phyloP scores from a whole-genome alignment of 2,113 vertebrate genomes.

The Pyrgilauda ruficollis region DNA sequence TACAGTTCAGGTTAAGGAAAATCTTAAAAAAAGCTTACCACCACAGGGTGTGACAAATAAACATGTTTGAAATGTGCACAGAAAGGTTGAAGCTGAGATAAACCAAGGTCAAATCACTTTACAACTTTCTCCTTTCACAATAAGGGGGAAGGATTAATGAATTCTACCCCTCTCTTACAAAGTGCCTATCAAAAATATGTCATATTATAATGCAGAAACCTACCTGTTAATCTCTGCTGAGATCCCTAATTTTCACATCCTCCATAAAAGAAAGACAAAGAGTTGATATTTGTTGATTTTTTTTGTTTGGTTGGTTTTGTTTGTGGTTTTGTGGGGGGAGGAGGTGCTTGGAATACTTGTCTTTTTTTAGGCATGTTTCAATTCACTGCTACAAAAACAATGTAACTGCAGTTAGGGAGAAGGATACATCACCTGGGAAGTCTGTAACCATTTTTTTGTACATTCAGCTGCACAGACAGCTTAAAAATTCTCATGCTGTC shows the following conservation, averaged over 20 bases:
- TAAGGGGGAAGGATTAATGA: neutral
- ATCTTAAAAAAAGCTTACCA: neutral
- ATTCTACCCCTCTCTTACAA: neutral
- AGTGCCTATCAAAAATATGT: neutral
- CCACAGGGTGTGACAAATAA: neutral
- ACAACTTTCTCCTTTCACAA: neutral
- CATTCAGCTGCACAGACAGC: neutral
- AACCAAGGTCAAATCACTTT: neutral
- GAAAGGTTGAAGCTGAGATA: neutral
- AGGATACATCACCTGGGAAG: neutral
- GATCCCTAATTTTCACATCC: neutral
- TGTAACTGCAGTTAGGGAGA: neutral
- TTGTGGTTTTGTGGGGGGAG: rapidly evolving
- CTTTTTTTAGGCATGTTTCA: neutral
- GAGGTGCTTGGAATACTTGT: neutral
- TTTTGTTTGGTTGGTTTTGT: neutral
- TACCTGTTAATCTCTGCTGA: neutral
- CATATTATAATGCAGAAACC: neutral
- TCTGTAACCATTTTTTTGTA: neutral
- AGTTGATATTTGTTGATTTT: neutral
- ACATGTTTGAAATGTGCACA: neutral
- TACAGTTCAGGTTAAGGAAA: neutral
- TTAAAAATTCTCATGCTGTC: neutral
- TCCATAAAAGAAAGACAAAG: neutral
- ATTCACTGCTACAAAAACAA: neutral